Conservation (phyloP, 2,113 vertebrate genomes). For the Cynopterus brachyotis region DNA sequence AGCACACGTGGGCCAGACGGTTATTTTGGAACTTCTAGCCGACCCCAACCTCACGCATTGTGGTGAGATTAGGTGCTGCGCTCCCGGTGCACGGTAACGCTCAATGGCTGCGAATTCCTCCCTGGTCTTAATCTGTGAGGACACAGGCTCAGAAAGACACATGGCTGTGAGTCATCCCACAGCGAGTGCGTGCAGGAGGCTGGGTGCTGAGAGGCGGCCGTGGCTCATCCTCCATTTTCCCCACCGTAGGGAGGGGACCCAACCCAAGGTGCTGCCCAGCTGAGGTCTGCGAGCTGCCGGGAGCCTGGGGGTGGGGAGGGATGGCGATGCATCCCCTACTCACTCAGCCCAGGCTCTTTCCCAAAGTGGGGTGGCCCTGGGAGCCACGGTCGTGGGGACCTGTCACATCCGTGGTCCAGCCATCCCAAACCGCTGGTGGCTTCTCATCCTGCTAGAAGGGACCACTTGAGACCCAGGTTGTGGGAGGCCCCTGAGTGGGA, state of each 20-base stretch:
- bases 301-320: not conserved
- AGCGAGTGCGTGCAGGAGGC: not conserved
- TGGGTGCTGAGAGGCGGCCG: not conserved
- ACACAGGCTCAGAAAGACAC: not conserved
- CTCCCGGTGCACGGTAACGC: not conserved
- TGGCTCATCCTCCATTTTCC: not conserved
- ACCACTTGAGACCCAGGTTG: not conserved
- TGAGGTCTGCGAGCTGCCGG: not conserved
- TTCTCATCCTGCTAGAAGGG: not conserved
- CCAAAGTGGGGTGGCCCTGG: no score
- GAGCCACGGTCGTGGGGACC: not conserved
- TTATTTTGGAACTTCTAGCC: not conserved
- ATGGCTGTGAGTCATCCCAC: not conserved
- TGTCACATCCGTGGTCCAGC: not conserved
- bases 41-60: not conserved
- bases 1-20: not conserved
- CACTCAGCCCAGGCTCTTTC: not conserved
- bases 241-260: not conserved
- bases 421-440: not conserved
- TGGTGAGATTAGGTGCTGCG: accelerated
- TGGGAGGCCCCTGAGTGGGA: not conserved
- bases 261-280: not conserved
- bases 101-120: not conserved
- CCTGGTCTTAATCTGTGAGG: not conserved
- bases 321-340: not conserved